Percentiles rank a stretch among this genome's conserved stretches.
These are phyloP conservation scores for Malacoraja senta DNA, from an alignment of 2,797 vertebrate species.

Conservation along the genomic window DNA sequence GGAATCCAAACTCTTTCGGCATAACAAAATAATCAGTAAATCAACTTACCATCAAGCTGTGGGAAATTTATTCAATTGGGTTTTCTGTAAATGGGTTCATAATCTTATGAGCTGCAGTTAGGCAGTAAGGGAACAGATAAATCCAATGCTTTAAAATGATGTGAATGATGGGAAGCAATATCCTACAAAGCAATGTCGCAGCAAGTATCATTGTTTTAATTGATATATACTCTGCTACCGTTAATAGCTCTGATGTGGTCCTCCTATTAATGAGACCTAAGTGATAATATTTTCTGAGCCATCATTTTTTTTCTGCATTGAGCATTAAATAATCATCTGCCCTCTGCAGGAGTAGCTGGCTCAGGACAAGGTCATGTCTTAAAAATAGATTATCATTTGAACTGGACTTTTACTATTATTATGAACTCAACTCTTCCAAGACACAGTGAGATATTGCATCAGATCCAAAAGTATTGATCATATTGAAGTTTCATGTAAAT, in stretches of 20 bases:
- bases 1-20: neutral
- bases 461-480: neutral
- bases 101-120: neutral
- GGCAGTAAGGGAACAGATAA: neutral
- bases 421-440: neutral
- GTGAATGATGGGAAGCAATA: neutral
- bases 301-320: neutral
- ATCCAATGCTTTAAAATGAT: neutral
- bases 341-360: neutral
- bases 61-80: neutral
- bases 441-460: neutral
- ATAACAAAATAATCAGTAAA: neutral
- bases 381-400: neutral
- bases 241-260: neutral
- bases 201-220: neutral
- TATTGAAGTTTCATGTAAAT: neutral
- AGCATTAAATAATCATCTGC: conserved; percentile 14
- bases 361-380: neutral
- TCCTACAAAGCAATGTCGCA: neutral
- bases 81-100: neutral
- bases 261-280: neutral
- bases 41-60: neutral
- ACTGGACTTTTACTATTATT: neutral
- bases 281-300: neutral
- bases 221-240: neutral